A percentile compares a stretch with the other conserved stretches of the same genome.
Evolutionary conservation across 2,888 invertebrate species (phyloP).

Genomic region (Maniola hyperantus): DNA sequence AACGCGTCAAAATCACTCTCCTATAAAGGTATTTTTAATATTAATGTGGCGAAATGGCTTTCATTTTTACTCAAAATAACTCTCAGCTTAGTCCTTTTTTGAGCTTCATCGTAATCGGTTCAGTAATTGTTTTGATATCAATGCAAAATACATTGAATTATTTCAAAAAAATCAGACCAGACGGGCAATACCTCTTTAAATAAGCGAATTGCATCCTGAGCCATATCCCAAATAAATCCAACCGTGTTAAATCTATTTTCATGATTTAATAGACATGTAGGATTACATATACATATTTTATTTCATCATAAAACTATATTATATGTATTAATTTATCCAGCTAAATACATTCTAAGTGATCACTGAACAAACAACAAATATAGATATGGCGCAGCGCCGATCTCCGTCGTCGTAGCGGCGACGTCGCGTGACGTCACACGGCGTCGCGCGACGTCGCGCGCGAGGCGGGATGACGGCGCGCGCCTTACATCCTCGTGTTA

Average conservation of each 20-base stretch:
- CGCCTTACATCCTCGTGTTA: constrained; percentile 55
- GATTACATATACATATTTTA: constrained; percentile 82
- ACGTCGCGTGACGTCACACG: constrained; percentile 9
- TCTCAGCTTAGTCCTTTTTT: not conserved
- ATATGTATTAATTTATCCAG: constrained; percentile 77
- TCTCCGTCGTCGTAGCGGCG: not conserved
- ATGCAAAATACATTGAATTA: not conserved
- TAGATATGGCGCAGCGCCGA: constrained; percentile 33
- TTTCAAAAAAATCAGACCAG: too few species aligned
- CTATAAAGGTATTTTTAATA: too few species aligned
- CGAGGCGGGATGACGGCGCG: constrained; percentile 27
- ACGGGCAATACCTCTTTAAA: not conserved
- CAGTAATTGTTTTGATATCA: not conserved
- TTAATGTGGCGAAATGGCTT: not conserved
- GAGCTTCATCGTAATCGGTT: not conserved
- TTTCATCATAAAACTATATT: constrained; percentile 81
- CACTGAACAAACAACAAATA: constrained; percentile 76
- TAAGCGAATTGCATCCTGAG: not conserved
- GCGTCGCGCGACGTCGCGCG: constrained; percentile 6
- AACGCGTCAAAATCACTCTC: not conserved
- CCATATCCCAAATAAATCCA: constrained; percentile 56
- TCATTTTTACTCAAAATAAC: not conserved
- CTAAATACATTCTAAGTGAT: constrained; percentile 78
- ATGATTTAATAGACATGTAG: constrained; percentile 83
- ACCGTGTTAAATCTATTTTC: constrained; percentile 73